Base-by-base conservation (phyloP, 2,797 vertebrate genomes). In the Parauchenoglanis ngamensis region DNA sequence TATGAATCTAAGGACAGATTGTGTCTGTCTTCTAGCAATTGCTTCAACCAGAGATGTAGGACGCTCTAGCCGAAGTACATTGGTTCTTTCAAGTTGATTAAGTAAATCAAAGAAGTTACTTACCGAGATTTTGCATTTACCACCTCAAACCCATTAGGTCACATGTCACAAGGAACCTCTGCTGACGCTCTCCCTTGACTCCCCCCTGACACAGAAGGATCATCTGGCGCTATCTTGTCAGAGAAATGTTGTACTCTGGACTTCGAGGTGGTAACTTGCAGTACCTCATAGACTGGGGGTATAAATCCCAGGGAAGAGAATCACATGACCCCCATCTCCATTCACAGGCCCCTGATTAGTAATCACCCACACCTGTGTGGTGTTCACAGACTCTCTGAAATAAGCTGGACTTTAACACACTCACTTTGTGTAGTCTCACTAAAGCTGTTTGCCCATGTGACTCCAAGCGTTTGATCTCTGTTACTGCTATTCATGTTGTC, bases 401-500 rank as follows among this genome's bases (percentile, higher is more conserved):
- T 61, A 49, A 49, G 7, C 80, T 3, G 15, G n/a, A 83, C 81
- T 54, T 68, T 67, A 52, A 83, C 61, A 67, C 61, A 70, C 40
- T 49, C 13, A 52, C 40, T 67, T 67, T 67, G 8, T 25, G 12
- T 70, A 56, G 65, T 83, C 65, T 70, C 1, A 83, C n/a, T 35
- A 56, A 70, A 70, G 49, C 28, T 19, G n/a, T 68, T 3, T 13
- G 40, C 10, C 44, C 52, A 44, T 52, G 80, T 68, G 80, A 52
- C 7, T 83, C 65, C 5, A 23, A 82, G 25, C 12, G 49, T 83
- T 83, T 83, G 82, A 83, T 83, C 82, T 83, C 49, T 21, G 0
- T 56, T 25, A 54, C n/a, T 25, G 46, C 81, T 70, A 83, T 54
- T 83, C 63, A 70, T 35, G 63, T 56, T 70, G 15, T 56, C 12